Conservation (phyloP, 2,797 vertebrate genomes). For the Onychomys torridus region DNA sequence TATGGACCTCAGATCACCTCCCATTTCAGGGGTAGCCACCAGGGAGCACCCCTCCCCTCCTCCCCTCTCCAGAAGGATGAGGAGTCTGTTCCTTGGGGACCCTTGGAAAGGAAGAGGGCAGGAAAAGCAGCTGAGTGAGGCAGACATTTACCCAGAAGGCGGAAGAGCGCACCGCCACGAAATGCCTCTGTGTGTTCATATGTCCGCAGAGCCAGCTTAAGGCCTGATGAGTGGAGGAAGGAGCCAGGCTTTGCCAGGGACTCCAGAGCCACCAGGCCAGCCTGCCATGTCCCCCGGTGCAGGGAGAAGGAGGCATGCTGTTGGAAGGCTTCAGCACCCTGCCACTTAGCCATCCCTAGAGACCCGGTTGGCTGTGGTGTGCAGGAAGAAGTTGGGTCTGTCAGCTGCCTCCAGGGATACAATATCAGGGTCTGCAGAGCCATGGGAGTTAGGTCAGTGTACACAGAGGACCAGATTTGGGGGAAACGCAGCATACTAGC, state of each 20-base stretch:
- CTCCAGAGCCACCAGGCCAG: constrained; percentile 94
- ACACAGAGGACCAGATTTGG: not conserved
- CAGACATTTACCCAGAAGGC: constrained; percentile 90
- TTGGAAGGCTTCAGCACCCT: constrained; percentile 89
- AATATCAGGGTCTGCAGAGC: constrained; percentile 91
- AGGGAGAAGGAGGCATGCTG: constrained; percentile 93
- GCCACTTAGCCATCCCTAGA: constrained; percentile 93
- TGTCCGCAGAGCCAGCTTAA: constrained; percentile 88
- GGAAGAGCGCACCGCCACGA: constrained; percentile 93
- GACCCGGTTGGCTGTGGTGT: constrained; percentile 86
- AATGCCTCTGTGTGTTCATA: constrained; percentile 92
- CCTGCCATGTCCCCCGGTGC: constrained; percentile 93
- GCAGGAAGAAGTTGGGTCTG: constrained; percentile 96
- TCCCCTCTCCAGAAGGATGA: not conserved
- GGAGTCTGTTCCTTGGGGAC: not conserved
- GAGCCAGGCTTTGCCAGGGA: constrained; percentile 92
- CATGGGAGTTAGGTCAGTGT: not conserved
- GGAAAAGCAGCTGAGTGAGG: not conserved
- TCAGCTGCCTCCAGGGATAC: constrained; percentile 95
- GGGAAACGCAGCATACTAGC: not conserved
- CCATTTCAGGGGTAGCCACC: not conserved
- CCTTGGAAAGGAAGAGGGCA: not conserved
- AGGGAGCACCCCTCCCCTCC: not conserved
- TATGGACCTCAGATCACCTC: not conserved
- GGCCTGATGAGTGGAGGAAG: constrained; percentile 90